Evolutionary conservation across 1,140 invertebrate genomes (phyloP).

Genomic region (Heliconius himera): DNA sequence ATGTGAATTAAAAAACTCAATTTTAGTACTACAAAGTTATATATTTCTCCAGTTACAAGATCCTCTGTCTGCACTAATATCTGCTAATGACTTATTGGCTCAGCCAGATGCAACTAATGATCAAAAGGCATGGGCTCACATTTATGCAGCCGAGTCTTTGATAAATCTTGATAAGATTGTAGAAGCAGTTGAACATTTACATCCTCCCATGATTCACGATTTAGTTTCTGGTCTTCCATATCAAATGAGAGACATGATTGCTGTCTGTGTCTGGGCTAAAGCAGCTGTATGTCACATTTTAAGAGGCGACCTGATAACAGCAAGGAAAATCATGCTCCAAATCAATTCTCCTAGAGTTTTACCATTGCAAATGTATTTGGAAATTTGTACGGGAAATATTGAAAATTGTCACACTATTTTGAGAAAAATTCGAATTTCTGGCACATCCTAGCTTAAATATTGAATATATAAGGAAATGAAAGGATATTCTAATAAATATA

Average conservation of each 20-base stretch:
- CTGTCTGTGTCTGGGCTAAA: slow-evolving; percentile 77
- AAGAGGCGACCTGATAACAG: slow-evolving; percentile 72
- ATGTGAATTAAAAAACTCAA: slow-evolving; percentile 82
- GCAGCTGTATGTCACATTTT: slow-evolving; percentile 75
- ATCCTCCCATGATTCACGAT: slow-evolving; percentile 87
- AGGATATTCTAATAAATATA: background rate
- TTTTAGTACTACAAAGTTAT: slow-evolving; percentile 91
- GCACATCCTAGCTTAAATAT: slow-evolving; percentile 41
- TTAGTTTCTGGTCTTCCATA: slow-evolving; percentile 70
- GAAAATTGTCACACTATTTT: slow-evolving; percentile 77
- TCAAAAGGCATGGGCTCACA: slow-evolving; percentile 90
- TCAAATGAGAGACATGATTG: slow-evolving; percentile 71
- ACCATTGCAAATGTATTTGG: slow-evolving; percentile 78
- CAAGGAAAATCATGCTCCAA: slow-evolving; percentile 74
- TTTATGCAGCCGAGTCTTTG: slow-evolving; percentile 95
- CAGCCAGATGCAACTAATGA: slow-evolving; percentile 76
- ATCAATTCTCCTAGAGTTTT: slow-evolving; percentile 75
- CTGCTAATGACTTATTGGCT: slow-evolving; percentile 86
- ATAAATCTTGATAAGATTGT: slow-evolving; percentile 91
- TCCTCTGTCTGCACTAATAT: slow-evolving; percentile 89
- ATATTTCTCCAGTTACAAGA: slow-evolving; percentile 93
- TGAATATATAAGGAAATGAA: background rate
- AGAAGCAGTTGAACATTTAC: slow-evolving; percentile 93
- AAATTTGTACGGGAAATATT: slow-evolving; percentile 78
- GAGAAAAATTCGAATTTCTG: slow-evolving; percentile 66